A percentile compares a stretch with the other conserved stretches of the same genome.
These are phyloP conservation scores for Tachycineta bicolor DNA, from an alignment of 2,113 vertebrate genomes.

Conservation along the genomic window DNA sequence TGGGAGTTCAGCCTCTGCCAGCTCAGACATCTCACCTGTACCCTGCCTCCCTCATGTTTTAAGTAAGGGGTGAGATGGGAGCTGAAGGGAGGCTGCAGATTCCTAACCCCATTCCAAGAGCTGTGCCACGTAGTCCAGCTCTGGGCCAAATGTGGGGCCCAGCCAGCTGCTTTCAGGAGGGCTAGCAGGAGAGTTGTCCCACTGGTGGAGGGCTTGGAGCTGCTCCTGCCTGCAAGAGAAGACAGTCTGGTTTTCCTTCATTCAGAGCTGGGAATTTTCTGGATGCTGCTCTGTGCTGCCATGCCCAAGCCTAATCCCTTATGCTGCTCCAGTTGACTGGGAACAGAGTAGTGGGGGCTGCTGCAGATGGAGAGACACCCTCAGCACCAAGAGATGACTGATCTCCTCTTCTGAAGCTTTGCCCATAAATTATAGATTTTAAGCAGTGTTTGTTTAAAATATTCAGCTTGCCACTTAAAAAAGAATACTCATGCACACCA, in stretches of 20 bases:
- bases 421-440: slow-evolving; percentile 69
- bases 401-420: slow-evolving; percentile 58
- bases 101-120: background rate
- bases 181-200: background rate
- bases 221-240: background rate
- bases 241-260: background rate
- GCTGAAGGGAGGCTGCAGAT: background rate
- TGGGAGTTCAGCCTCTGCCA: background rate
- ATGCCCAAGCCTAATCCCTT: background rate
- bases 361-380: slow-evolving; percentile 13
- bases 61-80: background rate
- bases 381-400: background rate
- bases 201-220: background rate
- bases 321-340: background rate
- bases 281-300: background rate
- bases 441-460: slow-evolving; percentile 68
- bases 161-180: background rate
- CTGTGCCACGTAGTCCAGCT: background rate
- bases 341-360: background rate
- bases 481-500: slow-evolving; percentile 22
- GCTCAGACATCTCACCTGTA: accelerated
- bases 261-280: background rate
- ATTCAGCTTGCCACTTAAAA: slow-evolving; percentile 64
- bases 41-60: background rate
- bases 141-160: background rate